Evolutionary conservation across 2,113 vertebrate species (phyloP).

Genomic region (Neoarius graeffei): DNA sequence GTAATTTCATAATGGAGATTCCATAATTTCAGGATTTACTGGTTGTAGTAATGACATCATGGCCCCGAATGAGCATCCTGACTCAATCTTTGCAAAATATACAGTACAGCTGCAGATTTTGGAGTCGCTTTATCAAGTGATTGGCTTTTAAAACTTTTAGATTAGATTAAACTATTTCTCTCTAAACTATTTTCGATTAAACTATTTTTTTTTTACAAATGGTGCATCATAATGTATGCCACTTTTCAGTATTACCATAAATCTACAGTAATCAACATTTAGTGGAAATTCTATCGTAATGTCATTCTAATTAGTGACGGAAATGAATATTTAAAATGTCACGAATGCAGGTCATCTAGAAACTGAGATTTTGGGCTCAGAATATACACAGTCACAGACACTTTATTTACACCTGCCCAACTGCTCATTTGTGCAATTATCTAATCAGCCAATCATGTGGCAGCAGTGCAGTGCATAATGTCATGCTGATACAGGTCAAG

Average conservation of each 20-base stretch:
- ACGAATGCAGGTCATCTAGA: not conserved
- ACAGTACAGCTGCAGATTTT: too few species aligned
- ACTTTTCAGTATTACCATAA: not conserved
- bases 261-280: not conserved
- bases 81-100: too few species aligned
- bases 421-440: not conserved
- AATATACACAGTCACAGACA: not conserved
- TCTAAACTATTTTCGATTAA: too few species aligned
- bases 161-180: too few species aligned
- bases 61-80: too few species aligned
- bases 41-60: too few species aligned
- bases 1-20: too few species aligned
- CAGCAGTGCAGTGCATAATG: not conserved
- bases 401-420: not conserved
- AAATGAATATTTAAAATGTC: not conserved
- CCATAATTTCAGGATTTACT: too few species aligned
- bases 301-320: not conserved
- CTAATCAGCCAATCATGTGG: not conserved
- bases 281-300: not conserved
- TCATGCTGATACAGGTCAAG: not conserved
- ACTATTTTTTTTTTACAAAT: too few species aligned
- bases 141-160: too few species aligned
- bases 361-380: not conserved
- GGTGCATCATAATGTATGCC: too few species aligned
- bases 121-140: too few species aligned